Percentiles rank a stretch among this genome's conserved stretches.
Evolutionary conservation across 2,113 vertebrate genomes (phyloP).

Genomic region (Corythoichthys intestinalis): DNA sequence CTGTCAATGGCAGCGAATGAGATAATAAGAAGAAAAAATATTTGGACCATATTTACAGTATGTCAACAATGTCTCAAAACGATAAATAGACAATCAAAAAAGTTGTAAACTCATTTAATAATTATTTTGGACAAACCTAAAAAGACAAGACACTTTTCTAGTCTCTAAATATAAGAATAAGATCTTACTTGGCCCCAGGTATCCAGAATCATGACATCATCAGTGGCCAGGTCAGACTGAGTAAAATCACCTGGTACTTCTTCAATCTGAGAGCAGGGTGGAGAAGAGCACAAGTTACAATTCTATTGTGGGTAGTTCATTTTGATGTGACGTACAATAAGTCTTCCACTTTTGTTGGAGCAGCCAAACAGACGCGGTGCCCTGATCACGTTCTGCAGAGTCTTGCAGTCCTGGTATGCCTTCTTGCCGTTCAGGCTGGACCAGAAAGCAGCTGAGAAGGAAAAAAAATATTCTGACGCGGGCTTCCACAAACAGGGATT

Average conservation of each 20-base stretch:
- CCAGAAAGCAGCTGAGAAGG: constrained; percentile 69
- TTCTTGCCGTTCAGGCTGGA: constrained; percentile 73
- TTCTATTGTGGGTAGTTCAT: background rate
- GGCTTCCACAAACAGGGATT: too few species aligned
- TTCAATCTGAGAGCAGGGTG: constrained; percentile 62
- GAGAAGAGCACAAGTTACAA: background rate
- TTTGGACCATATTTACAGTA: too few species aligned
- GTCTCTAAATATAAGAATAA: background rate
- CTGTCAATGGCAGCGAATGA: too few species aligned
- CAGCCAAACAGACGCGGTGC: constrained; percentile 76
- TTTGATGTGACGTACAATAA: constrained; percentile 60
- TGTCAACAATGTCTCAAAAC: too few species aligned
- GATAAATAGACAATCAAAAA: too few species aligned
- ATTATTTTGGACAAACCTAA: too few species aligned
- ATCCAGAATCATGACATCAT: constrained; percentile 80
- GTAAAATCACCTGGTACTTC: constrained; percentile 79
- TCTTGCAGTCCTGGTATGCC: constrained; percentile 74
- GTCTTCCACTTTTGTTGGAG: constrained; percentile 76
- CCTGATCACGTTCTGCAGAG: constrained; percentile 54
- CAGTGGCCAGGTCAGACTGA: constrained; percentile 75
- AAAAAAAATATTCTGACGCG: background rate
- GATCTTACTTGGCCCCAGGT: constrained; percentile 70
- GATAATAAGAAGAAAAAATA: too few species aligned
- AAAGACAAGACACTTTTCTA: background rate
- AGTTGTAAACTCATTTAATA: too few species aligned